These are phyloP conservation scores for Lonchura striata DNA, from an alignment of 2,113 vertebrate species.

Conservation along the genomic window DNA sequence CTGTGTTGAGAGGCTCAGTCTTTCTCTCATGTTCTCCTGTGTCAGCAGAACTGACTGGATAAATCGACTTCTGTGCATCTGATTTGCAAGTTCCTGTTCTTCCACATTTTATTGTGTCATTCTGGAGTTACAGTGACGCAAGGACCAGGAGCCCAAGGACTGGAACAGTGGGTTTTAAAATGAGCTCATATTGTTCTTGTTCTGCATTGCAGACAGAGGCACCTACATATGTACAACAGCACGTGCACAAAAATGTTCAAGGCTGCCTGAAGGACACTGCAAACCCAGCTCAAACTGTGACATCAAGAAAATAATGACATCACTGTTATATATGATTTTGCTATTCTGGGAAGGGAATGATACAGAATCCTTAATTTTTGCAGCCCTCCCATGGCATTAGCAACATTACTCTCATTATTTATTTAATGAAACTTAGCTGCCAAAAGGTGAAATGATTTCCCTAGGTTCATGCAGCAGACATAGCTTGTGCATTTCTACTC, in stretches of 20 bases:
- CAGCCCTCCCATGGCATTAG: not conserved
- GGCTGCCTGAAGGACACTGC: not conserved
- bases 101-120: not conserved
- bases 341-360: not conserved
- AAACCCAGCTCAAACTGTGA: not conserved
- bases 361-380: not conserved
- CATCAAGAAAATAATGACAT: not conserved
- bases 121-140: not conserved
- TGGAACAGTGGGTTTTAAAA: not conserved
- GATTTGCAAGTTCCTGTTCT: constrained; percentile 37
- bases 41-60: constrained; percentile 47
- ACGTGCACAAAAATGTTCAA: not conserved
- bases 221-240: not conserved
- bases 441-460: not conserved
- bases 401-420: not conserved
- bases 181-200: not conserved
- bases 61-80: not conserved
- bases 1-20: not conserved
- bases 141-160: not conserved
- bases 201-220: not conserved
- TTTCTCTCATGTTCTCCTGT: not conserved
- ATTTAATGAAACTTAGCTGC: not conserved
- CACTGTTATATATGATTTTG: not conserved
- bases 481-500: not conserved
- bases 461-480: not conserved